phyloP scores from a whole-genome alignment of 1,140 invertebrate genomes.

The Bombus cullumanus region DNA sequence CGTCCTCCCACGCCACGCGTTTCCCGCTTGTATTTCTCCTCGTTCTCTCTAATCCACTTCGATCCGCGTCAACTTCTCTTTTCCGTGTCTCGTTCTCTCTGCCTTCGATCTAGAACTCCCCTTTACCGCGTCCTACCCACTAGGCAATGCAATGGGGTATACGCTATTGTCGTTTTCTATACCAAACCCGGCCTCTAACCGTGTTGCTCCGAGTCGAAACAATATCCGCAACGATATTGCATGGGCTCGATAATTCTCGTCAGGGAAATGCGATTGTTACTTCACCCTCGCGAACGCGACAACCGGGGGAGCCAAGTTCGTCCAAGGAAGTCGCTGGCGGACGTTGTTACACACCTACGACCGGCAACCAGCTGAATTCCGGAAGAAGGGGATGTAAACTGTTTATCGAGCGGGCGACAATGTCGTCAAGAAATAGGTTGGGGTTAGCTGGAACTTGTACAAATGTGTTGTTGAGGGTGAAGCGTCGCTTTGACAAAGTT shows the following conservation, averaged over 20 bases:
- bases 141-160: background rate
- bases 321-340: conserved; percentile 60
- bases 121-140: background rate
- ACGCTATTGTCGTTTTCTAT: conserved; percentile 51
- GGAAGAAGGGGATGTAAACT: conserved; percentile 55
- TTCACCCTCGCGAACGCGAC: conserved; percentile 32
- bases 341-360: conserved; percentile 66
- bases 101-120: background rate
- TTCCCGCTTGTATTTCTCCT: conserved; percentile 1
- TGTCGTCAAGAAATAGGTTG: conserved; percentile 21
- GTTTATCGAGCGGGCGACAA: conserved; percentile 64
- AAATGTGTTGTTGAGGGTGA: background rate
- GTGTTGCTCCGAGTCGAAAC: conserved; percentile 67
- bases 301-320: conserved; percentile 45
- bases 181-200: conserved; percentile 14
- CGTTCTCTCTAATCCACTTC: conserved; percentile 21
- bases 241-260: conserved; percentile 73
- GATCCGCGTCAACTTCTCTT: background rate
- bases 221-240: conserved; percentile 81
- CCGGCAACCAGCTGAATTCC: conserved; percentile 53
- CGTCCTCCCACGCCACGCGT: conserved; percentile 18
- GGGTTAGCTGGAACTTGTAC: background rate
- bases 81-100: conserved; percentile 1
- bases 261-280: conserved; percentile 77
- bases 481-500: no score